Percentiles rank a stretch among this genome's conserved stretches.
Evolutionary conservation across 1,140 invertebrate genomes (phyloP).

Genomic region (Drosophila mayri): DNA sequence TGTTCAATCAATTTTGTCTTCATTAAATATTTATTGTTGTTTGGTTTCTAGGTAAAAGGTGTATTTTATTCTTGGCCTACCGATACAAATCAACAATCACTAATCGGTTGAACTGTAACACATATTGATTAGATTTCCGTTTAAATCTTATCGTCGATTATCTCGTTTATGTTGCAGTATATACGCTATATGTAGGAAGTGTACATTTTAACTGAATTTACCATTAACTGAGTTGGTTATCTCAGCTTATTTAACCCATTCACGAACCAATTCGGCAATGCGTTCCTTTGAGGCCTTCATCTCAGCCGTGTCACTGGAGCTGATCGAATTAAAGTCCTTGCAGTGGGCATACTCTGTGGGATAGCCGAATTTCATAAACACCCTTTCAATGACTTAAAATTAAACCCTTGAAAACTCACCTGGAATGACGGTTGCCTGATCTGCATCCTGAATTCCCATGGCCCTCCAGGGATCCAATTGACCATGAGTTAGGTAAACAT

Average conservation of each 20-base stretch:
- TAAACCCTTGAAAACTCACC: conserved; percentile 20
- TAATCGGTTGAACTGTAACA: neutral
- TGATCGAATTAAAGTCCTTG: conserved; percentile 87
- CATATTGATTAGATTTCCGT: conserved; percentile 5
- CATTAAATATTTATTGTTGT: neutral
- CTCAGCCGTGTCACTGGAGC: conserved; percentile 85
- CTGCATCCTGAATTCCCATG: conserved; percentile 86
- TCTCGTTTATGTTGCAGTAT: neutral
- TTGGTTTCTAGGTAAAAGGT: neutral
- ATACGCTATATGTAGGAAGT: neutral
- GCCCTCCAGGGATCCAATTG: conserved; percentile 88
- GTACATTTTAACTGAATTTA: neutral
- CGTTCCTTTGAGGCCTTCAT: conserved; percentile 84
- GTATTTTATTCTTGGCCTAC: neutral
- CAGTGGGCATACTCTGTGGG: conserved; percentile 88
- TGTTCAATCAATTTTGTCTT: neutral
- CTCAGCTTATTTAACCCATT: conserved; percentile 65
- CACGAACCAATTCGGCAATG: conserved; percentile 67
- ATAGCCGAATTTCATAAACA: neutral
- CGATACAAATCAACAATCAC: neutral
- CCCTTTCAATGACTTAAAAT: neutral
- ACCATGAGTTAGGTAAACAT: conserved; percentile 89
- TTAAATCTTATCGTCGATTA: conserved; percentile 13
- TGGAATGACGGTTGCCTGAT: conserved; percentile 70
- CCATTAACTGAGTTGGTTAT: neutral